A percentile compares a stretch with the other conserved stretches of the same genome.
Conservation (phyloP, 2,113 vertebrate species). For the Physeter macrocephalus region DNA sequence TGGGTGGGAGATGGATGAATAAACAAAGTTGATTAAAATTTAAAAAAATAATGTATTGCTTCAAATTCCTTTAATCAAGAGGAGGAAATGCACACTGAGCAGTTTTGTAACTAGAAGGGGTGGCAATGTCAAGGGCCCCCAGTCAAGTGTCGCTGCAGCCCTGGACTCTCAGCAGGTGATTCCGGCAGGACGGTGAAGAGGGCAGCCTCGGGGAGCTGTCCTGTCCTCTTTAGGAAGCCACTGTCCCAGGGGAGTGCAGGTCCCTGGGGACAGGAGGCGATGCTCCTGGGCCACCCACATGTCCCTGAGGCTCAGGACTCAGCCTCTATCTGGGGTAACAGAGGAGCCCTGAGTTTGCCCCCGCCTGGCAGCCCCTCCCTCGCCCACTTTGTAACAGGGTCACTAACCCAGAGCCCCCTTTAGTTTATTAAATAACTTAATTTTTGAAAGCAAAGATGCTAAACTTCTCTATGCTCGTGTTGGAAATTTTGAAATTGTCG, state of each 20-base stretch:
- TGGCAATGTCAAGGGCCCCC: too few relatives aligned
- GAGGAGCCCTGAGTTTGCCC: neutral
- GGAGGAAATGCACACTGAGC: neutral
- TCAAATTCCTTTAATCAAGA: neutral
- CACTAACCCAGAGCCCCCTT: too few relatives aligned
- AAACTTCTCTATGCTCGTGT: neutral
- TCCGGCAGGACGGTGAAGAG: neutral
- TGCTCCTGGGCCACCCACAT: neutral
- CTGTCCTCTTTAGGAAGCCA: neutral
- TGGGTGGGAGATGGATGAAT: too few relatives aligned
- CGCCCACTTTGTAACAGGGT: neutral
- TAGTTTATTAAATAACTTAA: neutral
- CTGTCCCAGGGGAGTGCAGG: neutral
- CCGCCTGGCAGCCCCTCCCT: neutral
- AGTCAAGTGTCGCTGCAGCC: too few relatives aligned
- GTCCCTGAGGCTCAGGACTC: neutral
- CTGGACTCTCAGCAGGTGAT: neutral
- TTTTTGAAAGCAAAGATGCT: neutral
- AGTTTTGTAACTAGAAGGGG: neutral
- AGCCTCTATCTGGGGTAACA: neutral
- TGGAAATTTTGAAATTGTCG: neutral
- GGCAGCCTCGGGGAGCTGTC: neutral
- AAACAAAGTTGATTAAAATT: too few relatives aligned
- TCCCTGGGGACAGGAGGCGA: neutral
- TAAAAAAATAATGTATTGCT: too few relatives aligned